These are phyloP conservation scores for Stenotaenia linearis DNA, from an alignment of 2,888 invertebrate genomes.

Conservation along the genomic window DNA sequence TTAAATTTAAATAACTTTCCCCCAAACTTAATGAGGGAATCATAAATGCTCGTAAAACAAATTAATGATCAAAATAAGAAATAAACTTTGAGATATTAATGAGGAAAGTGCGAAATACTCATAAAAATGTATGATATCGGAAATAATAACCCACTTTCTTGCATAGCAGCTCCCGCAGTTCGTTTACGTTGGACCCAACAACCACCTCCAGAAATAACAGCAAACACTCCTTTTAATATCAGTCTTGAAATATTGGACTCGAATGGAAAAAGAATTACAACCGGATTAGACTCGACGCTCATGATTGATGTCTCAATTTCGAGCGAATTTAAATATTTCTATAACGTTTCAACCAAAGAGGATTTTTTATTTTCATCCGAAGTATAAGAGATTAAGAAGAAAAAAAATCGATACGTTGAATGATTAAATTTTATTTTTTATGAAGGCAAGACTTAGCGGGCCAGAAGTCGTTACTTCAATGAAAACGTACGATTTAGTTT, in stretches of 20 bases:
- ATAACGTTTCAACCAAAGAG: slow-evolving; percentile 24
- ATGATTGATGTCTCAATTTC: slow-evolving; percentile 29
- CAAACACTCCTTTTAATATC: slow-evolving; percentile 5
- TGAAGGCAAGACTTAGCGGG: slow-evolving; percentile 3
- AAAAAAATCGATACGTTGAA: too few species aligned
- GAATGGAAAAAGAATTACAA: neutral
- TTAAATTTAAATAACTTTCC: neutral
- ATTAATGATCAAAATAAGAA: too few species aligned
- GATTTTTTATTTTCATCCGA: slow-evolving; percentile 9
- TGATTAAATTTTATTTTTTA: neutral
- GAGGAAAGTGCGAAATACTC: neutral
- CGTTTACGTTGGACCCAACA: neutral
- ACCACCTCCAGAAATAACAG: neutral
- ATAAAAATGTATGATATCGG: too few species aligned
- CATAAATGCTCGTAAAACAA: neutral
- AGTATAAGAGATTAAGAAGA: neutral
- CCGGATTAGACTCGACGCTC: slow-evolving; percentile 9
- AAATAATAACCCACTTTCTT: too few species aligned
- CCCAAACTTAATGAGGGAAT: neutral
- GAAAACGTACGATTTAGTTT: slow-evolving; percentile 18
- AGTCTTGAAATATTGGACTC: slow-evolving; percentile 11
- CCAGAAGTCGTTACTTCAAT: slow-evolving; percentile 21
- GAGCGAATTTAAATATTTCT: slow-evolving; percentile 21
- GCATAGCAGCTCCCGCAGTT: neutral
- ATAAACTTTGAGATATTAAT: too few species aligned